A percentile compares a stretch with the other conserved stretches of the same genome.
These are phyloP conservation scores for Rhingia rostrata DNA, from an alignment of 2,888 invertebrate genomes.

Conservation along the genomic window DNA sequence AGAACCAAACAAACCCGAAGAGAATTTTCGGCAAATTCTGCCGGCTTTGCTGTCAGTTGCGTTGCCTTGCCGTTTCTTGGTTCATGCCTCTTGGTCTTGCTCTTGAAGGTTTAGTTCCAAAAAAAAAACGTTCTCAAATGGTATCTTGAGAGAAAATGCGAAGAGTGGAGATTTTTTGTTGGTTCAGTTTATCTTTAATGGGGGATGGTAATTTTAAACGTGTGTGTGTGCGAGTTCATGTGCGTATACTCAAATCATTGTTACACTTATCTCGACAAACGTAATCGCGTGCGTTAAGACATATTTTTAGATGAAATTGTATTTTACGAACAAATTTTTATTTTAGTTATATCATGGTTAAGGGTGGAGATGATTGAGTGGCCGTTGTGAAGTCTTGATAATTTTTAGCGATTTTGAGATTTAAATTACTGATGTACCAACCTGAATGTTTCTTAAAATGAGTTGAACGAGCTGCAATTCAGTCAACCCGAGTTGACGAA, in stretches of 20 bases:
- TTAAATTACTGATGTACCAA: too few relatives aligned
- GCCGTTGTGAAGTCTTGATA: too few relatives aligned
- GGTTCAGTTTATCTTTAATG: constrained; percentile 1
- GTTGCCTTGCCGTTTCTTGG: not conserved
- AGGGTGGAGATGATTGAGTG: too few relatives aligned
- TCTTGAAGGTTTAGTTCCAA: constrained; percentile 3
- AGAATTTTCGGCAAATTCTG: constrained; percentile 65
- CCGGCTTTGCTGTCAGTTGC: too few relatives aligned
- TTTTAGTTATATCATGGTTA: too few relatives aligned
- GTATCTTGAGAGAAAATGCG: constrained; percentile 30
- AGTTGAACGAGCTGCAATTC: too few relatives aligned
- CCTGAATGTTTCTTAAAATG: too few relatives aligned
- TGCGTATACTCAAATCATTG: not conserved
- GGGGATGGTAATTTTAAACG: not conserved
- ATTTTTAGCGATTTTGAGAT: too few relatives aligned
- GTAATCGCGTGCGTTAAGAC: not conserved
- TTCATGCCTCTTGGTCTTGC: not conserved
- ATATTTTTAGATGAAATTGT: too few relatives aligned
- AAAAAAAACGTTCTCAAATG: constrained; percentile 38
- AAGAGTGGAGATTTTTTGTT: constrained; percentile 12
- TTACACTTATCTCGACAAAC: constrained; percentile 20
- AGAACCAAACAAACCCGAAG: constrained; percentile 27
- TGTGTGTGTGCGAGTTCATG: not conserved
- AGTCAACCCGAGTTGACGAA: too few relatives aligned
- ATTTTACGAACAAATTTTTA: too few relatives aligned